Conservation (phyloP, 2,888 invertebrate species). For the Dyspetes luteomarginatus region DNA sequence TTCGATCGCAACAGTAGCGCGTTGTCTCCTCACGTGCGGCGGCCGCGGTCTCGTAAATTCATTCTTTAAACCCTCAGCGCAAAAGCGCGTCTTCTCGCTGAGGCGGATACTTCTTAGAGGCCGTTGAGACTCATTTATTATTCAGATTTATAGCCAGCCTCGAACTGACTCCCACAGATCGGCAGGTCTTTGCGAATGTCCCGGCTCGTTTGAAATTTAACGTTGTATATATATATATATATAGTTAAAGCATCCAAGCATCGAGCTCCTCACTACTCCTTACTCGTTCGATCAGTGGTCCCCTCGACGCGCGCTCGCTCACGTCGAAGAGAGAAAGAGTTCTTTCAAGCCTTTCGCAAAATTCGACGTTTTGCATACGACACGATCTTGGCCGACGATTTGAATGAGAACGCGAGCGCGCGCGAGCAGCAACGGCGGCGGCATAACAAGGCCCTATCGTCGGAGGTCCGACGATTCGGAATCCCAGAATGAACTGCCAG, state of each 20-base stretch:
- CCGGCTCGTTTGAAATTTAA: constrained; percentile 64
- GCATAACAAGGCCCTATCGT: constrained; percentile 78
- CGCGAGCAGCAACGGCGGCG: constrained; percentile 66
- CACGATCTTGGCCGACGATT: constrained; percentile 80
- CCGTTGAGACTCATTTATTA: constrained; percentile 83
- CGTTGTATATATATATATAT: constrained; percentile 14
- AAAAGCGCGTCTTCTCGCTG: constrained; percentile 77
- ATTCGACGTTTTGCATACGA: constrained; percentile 84
- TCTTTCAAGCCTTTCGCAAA: constrained; percentile 74
- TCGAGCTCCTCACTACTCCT: constrained; percentile 30
- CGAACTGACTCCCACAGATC: constrained; percentile 83
- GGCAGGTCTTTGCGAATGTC: constrained; percentile 81
- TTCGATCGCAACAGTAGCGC: constrained; percentile 25
- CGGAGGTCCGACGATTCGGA: constrained; percentile 67
- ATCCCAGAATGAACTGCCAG: constrained; percentile 46
- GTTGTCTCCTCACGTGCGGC: constrained; percentile 30
- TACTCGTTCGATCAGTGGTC: constrained; percentile 56
- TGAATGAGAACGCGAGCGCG: constrained; percentile 74
- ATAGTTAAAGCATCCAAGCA: constrained; percentile 22
- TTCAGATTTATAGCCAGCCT: constrained; percentile 83
- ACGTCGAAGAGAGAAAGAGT: constrained; percentile 58
- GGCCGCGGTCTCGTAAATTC: constrained; percentile 80
- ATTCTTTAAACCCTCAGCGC: constrained; percentile 80
- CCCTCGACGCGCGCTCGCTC: constrained; percentile 63
- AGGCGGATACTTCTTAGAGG: constrained; percentile 83